Evolutionary conservation across 2,113 vertebrate species (phyloP), one percentile per base, ranked within the genome.

Genomic region (Larimichthys crocea): DNA sequence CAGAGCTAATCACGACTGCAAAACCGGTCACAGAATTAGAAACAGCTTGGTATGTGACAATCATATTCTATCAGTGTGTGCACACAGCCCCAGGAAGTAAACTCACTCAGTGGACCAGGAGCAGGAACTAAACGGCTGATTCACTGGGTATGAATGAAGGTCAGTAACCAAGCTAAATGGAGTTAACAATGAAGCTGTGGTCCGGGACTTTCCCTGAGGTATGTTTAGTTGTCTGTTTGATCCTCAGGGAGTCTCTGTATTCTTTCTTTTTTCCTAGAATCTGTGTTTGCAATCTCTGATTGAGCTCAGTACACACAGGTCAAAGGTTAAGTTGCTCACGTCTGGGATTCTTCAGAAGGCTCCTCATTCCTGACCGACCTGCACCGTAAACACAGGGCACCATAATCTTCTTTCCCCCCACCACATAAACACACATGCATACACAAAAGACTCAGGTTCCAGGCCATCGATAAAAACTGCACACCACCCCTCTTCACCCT

Each of bases 401-500:
- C 53, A 42, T 86, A 80, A 87, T 88, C 88, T 78, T 49, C 80
- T 59, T 60, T 44, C 52, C 26, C 22, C 26, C 22, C 52, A 8
- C 57, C 91, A 84, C 74, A 85, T 81, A 91, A 89, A 90, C 87
- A 85, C 86, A 71, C 76, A 79, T 11, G 46, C 72, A 77, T 60
- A 86, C 71, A 89, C 82, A 90, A 83, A 85, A 76, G 82, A 73
- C 80, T 94, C 86, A 91, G 88, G 88, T 94, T 93, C 76, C 92
- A 92, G 87, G 78, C 74, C 91, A 83, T 91, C 85, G 83, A 93
- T 93, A 85, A 89, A 40, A 88, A 89, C 56, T 29, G 71, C 82
- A 87, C 86, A 79, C 79, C 60, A 17, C 76, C 80, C 80, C 53
- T 52, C 84, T 71, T n/a, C 26, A 26, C 26, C 26, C 26, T 2